Evolutionary conservation across 1,140 invertebrate species (phyloP), one percentile per base, ranked within the genome.

Genomic region (Chrysomallon squamiferum): DNA sequence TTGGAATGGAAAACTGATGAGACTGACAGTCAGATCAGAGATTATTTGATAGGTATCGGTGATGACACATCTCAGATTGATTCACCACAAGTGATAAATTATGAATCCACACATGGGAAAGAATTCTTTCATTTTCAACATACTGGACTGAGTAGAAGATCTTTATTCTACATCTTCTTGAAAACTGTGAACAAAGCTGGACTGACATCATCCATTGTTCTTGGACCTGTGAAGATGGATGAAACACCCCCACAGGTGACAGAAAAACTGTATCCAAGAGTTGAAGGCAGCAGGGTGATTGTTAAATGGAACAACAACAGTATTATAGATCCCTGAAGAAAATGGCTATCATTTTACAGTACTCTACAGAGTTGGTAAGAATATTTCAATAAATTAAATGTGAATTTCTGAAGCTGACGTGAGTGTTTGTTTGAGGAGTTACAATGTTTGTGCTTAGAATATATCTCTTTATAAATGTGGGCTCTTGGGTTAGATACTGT

Each of bases 191-290:
- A 66, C 62, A 78, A 71, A 59, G 72, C 76, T 33, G 66, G 66
- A 2, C 32, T 72, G 20, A 38, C 57, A 45, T 59, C 54, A 0
- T 32, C 47, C 11, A 30, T 66, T 11, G 47, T 54, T 7, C 30
- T 73, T 59, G 75, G 72, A 7, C 75, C 75, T 15, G 25, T 77
- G 11, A 29, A 73, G 18, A 72, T 74, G 9, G 75, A 77, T 47
- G 68, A 74, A 45, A 74, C 75, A 4, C 66, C 72, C 0, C 75
- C 75, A 6, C 27, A 56, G 6, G 52, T 60, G 13, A 62, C 57
- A 20, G 30, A n/a, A 29, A 52, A 20, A 13, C 25, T 72, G 27
- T 30, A 27, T 29, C 56, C 67, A 0, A 47, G 13, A 5, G n/a
- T 71, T n/a, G 29, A 59, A 2, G 54, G 35, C 5, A 57, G 59